Evolutionary conservation across 2,113 vertebrate species (phyloP).

Genomic region (Edolisoma coerulescens): DNA sequence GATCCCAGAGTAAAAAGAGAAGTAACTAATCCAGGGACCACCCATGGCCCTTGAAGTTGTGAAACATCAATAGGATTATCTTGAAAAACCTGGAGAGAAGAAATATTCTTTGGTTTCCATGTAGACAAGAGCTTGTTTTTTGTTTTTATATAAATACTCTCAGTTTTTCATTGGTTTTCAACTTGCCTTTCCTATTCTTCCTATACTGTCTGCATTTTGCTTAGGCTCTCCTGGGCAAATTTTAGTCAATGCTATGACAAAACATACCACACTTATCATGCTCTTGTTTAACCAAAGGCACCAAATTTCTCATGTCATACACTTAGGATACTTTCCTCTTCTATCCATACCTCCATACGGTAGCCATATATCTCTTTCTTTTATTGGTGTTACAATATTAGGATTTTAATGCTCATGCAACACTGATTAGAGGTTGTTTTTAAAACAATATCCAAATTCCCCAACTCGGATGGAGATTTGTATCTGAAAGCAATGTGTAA

Average conservation of each 20-base stretch:
- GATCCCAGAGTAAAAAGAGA: neutral
- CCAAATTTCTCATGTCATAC: neutral
- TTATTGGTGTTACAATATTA: neutral
- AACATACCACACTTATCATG: neutral
- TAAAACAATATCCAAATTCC: neutral
- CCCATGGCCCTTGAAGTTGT: neutral
- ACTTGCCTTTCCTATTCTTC: neutral
- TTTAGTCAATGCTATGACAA: neutral
- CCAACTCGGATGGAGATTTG: neutral
- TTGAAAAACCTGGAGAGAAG: neutral
- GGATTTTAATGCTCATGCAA: neutral
- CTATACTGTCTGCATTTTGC: neutral
- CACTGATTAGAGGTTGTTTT: neutral
- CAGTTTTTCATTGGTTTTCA: neutral
- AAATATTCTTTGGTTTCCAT: neutral
- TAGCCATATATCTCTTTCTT: neutral
- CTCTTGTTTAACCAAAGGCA: neutral
- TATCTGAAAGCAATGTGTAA: neutral
- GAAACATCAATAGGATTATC: conserved; percentile 19
- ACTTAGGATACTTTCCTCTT: neutral
- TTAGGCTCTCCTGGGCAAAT: neutral
- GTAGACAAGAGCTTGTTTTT: neutral
- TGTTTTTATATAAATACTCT: neutral
- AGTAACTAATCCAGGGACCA: neutral
- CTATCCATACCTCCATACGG: neutral